Conservation (phyloP, 2,797 vertebrate genomes). For the Borostomias antarcticus region DNA sequence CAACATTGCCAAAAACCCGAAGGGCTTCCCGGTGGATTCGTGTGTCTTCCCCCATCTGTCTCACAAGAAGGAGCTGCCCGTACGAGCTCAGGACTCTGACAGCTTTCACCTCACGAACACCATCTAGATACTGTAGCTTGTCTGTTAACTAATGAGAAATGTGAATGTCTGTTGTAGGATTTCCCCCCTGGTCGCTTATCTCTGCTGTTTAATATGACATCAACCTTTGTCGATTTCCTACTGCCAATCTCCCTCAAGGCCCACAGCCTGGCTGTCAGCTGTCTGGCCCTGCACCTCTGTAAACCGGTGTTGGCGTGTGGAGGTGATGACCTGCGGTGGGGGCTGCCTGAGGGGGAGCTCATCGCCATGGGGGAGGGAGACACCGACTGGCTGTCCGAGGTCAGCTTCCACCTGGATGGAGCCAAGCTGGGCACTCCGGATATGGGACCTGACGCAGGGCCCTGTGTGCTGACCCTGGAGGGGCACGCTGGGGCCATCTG, state of each 20-base stretch:
- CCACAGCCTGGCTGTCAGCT: constrained; percentile 53
- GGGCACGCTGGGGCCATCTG: constrained; percentile 66
- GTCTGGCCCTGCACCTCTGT: constrained; percentile 70
- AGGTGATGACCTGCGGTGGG: constrained; percentile 74
- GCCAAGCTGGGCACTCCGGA: constrained; percentile 71
- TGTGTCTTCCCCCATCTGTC: constrained; percentile 41
- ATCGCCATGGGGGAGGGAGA: constrained; percentile 77
- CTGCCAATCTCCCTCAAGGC: constrained; percentile 24
- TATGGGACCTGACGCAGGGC: constrained; percentile 74
- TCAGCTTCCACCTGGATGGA: constrained; percentile 80
- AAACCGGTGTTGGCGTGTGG: constrained; percentile 69
- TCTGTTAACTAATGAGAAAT: not conserved
- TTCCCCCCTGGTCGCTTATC: not conserved
- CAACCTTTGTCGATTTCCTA: not conserved
- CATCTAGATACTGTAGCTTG: constrained; percentile 26
- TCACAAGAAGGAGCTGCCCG: constrained; percentile 37
- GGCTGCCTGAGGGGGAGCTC: constrained; percentile 70
- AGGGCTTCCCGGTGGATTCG: constrained; percentile 61
- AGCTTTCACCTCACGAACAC: constrained; percentile 44
- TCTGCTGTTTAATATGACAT: not conserved
- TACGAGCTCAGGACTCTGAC: constrained; percentile 20
- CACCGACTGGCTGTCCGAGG: constrained; percentile 78
- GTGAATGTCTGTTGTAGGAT: not conserved
- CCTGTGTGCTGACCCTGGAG: constrained; percentile 69
- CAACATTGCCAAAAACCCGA: constrained; percentile 42